Conservation (phyloP, 2,888 invertebrate species). For the Microctonus aethiopoides region DNA sequence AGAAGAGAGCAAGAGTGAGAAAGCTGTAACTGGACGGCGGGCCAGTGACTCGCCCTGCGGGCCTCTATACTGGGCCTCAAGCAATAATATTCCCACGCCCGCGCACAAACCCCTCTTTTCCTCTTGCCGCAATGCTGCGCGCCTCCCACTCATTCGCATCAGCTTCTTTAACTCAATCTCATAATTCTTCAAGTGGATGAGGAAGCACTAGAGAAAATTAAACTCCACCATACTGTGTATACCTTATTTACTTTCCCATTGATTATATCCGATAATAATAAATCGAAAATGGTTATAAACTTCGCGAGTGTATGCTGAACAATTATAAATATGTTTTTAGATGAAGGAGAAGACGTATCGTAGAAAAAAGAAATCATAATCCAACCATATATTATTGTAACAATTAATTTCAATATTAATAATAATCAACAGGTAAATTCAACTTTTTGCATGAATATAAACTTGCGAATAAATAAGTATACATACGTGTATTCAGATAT, state of each 20-base stretch:
- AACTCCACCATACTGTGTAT: background rate
- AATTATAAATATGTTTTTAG: background rate
- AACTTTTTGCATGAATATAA: background rate
- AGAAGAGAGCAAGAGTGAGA: slow-evolving; percentile 16
- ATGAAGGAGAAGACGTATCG: background rate
- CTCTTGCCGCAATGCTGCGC: slow-evolving; percentile 21
- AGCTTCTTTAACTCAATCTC: background rate
- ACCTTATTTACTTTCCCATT: background rate
- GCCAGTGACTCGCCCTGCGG: slow-evolving; percentile 48
- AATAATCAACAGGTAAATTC: background rate
- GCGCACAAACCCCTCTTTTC: slow-evolving; percentile 38
- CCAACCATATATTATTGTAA: too few relatives aligned
- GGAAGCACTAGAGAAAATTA: background rate
- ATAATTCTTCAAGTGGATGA: background rate
- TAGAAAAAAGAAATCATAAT: too few relatives aligned
- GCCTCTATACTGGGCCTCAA: slow-evolving; percentile 50
- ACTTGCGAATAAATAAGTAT: background rate
- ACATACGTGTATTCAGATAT: background rate
- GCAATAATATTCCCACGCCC: slow-evolving; percentile 60
- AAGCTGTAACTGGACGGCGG: slow-evolving; percentile 20
- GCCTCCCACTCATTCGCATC: background rate
- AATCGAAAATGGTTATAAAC: background rate
- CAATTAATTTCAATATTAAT: too few relatives aligned
- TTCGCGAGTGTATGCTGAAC: background rate
- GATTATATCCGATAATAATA: background rate